Base-by-base conservation (phyloP, 2,113 vertebrate species). In the Antechinus flavipes region DNA sequence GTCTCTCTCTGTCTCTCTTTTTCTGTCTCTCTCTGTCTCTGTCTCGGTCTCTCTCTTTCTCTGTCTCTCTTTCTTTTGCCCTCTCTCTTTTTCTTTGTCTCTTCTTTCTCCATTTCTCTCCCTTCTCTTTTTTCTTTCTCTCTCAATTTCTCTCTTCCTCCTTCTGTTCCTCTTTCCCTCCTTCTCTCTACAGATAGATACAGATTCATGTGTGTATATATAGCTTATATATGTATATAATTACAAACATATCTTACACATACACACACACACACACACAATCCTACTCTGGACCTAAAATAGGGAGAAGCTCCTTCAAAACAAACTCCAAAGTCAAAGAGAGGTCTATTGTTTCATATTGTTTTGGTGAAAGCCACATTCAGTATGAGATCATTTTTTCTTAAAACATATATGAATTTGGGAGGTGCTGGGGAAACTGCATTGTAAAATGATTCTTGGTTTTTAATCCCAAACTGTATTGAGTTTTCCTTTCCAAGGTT, bases 381-480 rank as follows among this genome's bases (percentile, higher is more conserved):
- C 54, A 95, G 19, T 27, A 93, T 12, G 54, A 90, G 90, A 26
- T 8, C 90, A 56, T 76, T 95, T 84, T 84, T 95, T 94, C 89
- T 95, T 90, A 95, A 95, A 95, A 92, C 5, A 49, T 54, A 93
- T 2, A 84, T 8, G 93, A 24, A 58, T 25, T 93, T 93, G 53
- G 92, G 26, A 89, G 53, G n/a, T n/a, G 93, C 54, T 56, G 50
- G 91, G 46, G 54, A 68, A 24, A 27, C 14, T 58, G 91, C 92
- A 50, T 49, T 68, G 30, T 35, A 95, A 54, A 95, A 22, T 1
- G 26, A 76, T 96, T 92, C 94, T 26, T 35, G 68, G 68, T 92
- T 95, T 97, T 96, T 54, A 93, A 97, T 89, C 49, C 54, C 91
- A 84, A 84, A 54, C 27, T 93, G 91, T 93, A 95, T 91, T 9